Conservation (phyloP, 2,888 invertebrate genomes). For the Himalopsyche anomala region DNA sequence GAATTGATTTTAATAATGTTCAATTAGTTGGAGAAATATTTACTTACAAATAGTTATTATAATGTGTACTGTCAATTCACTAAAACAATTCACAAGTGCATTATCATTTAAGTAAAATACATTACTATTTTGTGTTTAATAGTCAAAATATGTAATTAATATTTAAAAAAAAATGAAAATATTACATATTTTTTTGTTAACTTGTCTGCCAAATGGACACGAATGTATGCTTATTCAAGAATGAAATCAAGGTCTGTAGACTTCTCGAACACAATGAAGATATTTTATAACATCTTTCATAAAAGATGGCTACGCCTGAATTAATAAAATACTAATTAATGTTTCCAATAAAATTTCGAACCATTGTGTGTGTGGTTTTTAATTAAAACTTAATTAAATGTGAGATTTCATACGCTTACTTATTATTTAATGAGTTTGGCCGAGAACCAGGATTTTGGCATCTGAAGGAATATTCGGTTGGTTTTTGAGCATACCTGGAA, state of each 20-base stretch:
- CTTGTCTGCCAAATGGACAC: not conserved
- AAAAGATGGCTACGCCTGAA: slow-evolving; percentile 23
- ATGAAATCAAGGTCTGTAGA: slow-evolving; percentile 6
- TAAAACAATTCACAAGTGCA: too few relatives aligned
- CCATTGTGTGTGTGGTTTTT: slow-evolving; percentile 29
- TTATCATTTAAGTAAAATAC: too few relatives aligned
- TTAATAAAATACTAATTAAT: slow-evolving; percentile 38
- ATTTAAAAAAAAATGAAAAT: too few relatives aligned
- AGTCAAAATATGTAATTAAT: too few relatives aligned
- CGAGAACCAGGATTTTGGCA: not conserved
- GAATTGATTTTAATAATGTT: too few relatives aligned
- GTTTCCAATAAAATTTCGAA: slow-evolving; percentile 9
- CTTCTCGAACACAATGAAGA: slow-evolving; percentile 23
- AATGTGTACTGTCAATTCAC: too few relatives aligned
- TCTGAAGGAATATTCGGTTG: not conserved
- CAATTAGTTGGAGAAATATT: too few relatives aligned
- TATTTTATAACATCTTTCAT: slow-evolving; percentile 31
- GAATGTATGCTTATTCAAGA: slow-evolving; percentile 6
- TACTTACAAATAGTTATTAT: too few relatives aligned
- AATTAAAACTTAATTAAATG: slow-evolving; percentile 35
- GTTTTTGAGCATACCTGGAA: slow-evolving; percentile 17
- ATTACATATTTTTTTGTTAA: too few relatives aligned
- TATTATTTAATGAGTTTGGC: not conserved
- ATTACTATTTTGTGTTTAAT: too few relatives aligned
- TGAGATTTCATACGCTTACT: not conserved